Evolutionary conservation across 2,888 invertebrate genomes (phyloP), one percentile per base, ranked within the genome.

Genomic region (Priocnemis perturbator): DNA sequence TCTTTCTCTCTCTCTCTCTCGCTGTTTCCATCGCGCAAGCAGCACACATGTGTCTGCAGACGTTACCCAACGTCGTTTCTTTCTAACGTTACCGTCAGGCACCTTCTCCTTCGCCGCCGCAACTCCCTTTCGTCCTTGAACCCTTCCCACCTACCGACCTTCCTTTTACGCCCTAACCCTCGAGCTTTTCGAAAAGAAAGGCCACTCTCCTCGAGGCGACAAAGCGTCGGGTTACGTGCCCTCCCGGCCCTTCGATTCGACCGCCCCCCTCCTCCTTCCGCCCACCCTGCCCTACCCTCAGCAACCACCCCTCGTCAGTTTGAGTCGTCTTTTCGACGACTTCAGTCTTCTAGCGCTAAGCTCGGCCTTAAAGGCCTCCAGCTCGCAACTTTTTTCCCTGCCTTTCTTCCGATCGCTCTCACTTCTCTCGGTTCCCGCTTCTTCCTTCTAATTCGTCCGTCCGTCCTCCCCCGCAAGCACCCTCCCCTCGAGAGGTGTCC

Each of bases 111-210:
- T 26, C 23, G 53, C 52, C 4, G 17, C 17, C 62, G 56, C 64
- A 59, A 3, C 50, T 56, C 37, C 37, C 48, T 64, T 15, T 61
- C 71, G 74, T 72, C 77, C 79, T 78, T 73, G 77, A 77, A 77
- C 71, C 71, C 79, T 71, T 79, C 69, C 71, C 69, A 67, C 63
- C 64, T 9, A 61, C 30, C 69, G 61, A 68, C 60, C 68, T 67
- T 71, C 69, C 73, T 74, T 76, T 69, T 67, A 69, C 47, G 52
- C 67, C 71, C 64, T 64, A 69, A 71, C 74, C 78, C 76, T 76
- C 63, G 52, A 20, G 30, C 64, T 64, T 63, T 64, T 53, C 53
- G 47, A 60, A 59, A 64, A 65, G 70, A 76, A 69, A 65, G 72
- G 64, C 60, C 67, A 69, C 60, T 65, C 60, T 37, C 7, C 37